Percentiles rank a stretch among this genome's conserved stretches.
Evolutionary conservation across 1,140 invertebrate genomes (phyloP).

Genomic region (Zaprionus lachaisei): DNA sequence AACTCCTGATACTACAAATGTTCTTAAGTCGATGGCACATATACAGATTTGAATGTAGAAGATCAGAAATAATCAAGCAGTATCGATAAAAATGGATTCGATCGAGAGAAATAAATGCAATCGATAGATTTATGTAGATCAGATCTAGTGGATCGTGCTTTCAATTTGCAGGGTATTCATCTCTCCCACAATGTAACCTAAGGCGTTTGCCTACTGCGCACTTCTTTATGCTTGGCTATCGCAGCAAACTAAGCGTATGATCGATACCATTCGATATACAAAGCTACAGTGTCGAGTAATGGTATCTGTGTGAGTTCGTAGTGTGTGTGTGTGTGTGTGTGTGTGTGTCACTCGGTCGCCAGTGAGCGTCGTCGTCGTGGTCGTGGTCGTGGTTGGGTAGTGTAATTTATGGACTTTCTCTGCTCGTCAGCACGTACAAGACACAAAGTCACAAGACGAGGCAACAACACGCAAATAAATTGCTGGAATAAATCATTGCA

Average conservation of each 20-base stretch:
- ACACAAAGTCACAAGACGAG: slow-evolving; percentile 67
- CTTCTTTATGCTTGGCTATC: not conserved
- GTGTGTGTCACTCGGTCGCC: slow-evolving; percentile 72
- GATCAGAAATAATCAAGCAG: too few species aligned
- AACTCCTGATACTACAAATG: too few species aligned
- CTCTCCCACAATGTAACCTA: not conserved
- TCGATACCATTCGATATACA: slow-evolving; percentile 4
- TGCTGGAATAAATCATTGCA: slow-evolving; percentile 79
- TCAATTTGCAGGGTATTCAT: not conserved
- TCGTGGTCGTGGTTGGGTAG: not conserved
- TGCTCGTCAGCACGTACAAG: slow-evolving; percentile 84
- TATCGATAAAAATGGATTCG: too few species aligned
- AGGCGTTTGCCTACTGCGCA: not conserved
- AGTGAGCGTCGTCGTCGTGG: slow-evolving; percentile 29
- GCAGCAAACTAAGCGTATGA: not conserved
- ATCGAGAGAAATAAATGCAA: too few species aligned
- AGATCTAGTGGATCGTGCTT: too few species aligned
- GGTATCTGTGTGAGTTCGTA: not conserved
- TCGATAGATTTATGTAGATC: too few species aligned
- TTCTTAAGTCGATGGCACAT: too few species aligned
- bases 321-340: slow-evolving; percentile 36
- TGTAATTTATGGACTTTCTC: slow-evolving; percentile 81
- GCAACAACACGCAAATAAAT: slow-evolving; percentile 72
- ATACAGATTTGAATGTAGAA: too few species aligned
- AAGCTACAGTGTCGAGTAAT: not conserved